These are phyloP conservation scores for Myrmecobius fasciatus DNA, from an alignment of 2,113 vertebrate genomes.

Conservation along the genomic window DNA sequence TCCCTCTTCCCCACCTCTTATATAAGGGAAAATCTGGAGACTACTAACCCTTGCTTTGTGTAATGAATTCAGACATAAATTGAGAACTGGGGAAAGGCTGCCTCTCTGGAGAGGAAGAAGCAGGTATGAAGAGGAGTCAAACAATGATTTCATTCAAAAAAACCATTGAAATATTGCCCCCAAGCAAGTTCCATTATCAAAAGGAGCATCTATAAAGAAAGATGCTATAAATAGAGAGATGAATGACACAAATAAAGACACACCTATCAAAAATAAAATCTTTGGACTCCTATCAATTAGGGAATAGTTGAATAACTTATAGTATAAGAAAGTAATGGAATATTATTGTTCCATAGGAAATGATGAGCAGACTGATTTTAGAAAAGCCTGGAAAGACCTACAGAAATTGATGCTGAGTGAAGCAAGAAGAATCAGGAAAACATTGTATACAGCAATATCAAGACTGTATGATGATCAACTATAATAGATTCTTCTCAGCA, in stretches of 20 bases:
- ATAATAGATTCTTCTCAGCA: too few relatives aligned
- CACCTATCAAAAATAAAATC: background rate
- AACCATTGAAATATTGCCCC: background rate
- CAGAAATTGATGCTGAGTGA: too few relatives aligned
- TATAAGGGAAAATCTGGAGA: background rate
- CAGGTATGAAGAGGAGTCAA: background rate
- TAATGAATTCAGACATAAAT: background rate
- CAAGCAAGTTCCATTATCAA: background rate
- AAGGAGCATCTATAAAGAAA: background rate
- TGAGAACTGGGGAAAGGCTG: background rate
- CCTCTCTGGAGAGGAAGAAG: background rate
- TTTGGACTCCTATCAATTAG: too few relatives aligned
- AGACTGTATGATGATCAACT: too few relatives aligned
- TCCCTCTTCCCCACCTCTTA: background rate
- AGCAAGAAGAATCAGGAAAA: too few relatives aligned
- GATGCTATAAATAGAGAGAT: background rate
- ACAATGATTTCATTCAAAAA: background rate
- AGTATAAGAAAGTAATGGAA: too few relatives aligned
- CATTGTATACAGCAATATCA: too few relatives aligned
- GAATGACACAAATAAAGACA: background rate
- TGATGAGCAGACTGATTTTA: too few relatives aligned
- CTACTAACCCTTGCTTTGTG: background rate
- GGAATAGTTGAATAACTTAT: too few relatives aligned
- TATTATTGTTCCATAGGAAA: too few relatives aligned
- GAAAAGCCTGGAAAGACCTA: too few relatives aligned